Conservation (phyloP, 2,113 vertebrate species). For the Esox niger region DNA sequence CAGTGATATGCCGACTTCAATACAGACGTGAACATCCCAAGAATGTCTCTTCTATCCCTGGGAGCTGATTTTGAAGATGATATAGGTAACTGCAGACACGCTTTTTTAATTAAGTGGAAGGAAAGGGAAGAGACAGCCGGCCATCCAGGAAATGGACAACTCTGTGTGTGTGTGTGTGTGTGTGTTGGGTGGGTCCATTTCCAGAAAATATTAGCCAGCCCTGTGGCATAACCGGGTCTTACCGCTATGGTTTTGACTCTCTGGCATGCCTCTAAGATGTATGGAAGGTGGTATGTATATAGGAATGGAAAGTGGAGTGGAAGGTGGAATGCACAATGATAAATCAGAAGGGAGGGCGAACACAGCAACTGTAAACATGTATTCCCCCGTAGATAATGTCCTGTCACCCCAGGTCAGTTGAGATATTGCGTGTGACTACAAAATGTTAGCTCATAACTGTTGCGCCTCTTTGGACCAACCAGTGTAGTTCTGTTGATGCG, state of each 20-base stretch:
- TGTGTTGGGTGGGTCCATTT: background rate
- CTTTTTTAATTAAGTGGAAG: constrained; percentile 30
- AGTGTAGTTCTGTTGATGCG: too few relatives aligned
- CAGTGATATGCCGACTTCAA: constrained; percentile 39
- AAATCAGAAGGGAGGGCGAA: background rate
- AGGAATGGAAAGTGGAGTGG: constrained; percentile 2
- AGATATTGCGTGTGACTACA: too few relatives aligned
- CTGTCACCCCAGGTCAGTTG: too few relatives aligned
- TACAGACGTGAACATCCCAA: constrained; percentile 31
- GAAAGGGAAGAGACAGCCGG: background rate
- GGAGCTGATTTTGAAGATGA: constrained; percentile 52
- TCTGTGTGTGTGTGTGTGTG: background rate
- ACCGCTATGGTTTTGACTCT: too few relatives aligned
- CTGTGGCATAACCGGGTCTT: background rate
- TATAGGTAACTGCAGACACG: constrained; percentile 36
- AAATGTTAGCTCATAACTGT: too few relatives aligned
- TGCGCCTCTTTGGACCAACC: too few relatives aligned
- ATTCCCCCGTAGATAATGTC: too few relatives aligned
- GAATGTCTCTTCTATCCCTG: constrained; percentile 34
- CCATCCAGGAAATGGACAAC: background rate
- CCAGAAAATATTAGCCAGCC: background rate
- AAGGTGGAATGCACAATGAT: background rate
- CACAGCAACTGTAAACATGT: too few relatives aligned
- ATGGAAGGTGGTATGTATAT: constrained; percentile 6
- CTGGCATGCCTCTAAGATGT: background rate